Conservation (phyloP, 2,797 vertebrate species). For the Mormyrops attenuatus region DNA sequence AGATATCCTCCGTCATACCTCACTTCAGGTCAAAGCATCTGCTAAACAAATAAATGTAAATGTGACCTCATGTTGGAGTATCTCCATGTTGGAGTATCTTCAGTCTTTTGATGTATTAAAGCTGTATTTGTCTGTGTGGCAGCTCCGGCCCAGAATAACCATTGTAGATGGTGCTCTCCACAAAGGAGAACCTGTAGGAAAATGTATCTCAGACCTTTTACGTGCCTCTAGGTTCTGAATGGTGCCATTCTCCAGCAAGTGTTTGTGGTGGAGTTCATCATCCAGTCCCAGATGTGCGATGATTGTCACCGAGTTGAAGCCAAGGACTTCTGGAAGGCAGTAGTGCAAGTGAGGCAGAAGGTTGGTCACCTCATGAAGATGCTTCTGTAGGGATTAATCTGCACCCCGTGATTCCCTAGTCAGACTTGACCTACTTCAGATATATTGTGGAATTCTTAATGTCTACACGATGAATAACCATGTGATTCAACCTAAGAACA, state of each 20-base stretch:
- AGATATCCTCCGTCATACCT: not conserved
- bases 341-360: conserved; percentile 95
- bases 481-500: not conserved
- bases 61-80: not conserved
- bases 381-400: not conserved
- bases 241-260: conserved; percentile 95
- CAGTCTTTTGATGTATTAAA: not conserved
- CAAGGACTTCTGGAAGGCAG: conserved; percentile 97
- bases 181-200: not conserved
- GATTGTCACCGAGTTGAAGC: conserved; percentile 96
- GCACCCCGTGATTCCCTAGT: too few species aligned
- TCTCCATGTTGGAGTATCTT: not conserved
- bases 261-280: conserved; percentile 85
- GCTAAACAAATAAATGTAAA: not conserved
- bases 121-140: not conserved
- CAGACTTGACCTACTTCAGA: not conserved
- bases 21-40: not conserved
- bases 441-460: not conserved
- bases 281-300: conserved; percentile 89
- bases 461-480: not conserved
- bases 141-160: not conserved
- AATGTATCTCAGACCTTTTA: not conserved
- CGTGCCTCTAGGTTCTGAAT: conserved; percentile 79
- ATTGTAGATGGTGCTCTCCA: not conserved
- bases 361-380: conserved; percentile 46